A percentile compares a stretch with the other conserved stretches of the same genome.
These are phyloP conservation scores for Dryomyza anilis DNA, from an alignment of 2,888 invertebrate species.

Conservation along the genomic window DNA sequence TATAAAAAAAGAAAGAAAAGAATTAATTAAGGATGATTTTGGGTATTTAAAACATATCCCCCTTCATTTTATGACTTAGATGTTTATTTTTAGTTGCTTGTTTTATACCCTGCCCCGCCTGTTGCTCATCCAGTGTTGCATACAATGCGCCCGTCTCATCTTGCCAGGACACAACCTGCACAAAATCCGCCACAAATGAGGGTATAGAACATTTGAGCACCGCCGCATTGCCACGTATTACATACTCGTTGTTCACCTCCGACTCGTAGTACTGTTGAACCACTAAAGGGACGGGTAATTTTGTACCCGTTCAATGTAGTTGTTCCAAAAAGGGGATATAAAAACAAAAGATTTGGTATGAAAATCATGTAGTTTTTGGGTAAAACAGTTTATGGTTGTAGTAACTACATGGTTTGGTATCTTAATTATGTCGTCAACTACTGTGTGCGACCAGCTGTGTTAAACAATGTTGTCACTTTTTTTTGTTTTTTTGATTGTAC, in stretches of 20 bases:
- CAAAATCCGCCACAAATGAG: constrained; percentile 76
- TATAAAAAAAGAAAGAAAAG: no score
- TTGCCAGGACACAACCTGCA: constrained; percentile 73
- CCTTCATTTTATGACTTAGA: no score
- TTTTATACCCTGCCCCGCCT: constrained; percentile 45
- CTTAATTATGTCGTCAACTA: not conserved
- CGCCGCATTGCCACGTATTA: constrained; percentile 75
- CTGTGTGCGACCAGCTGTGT: no score
- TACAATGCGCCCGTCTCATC: constrained; percentile 64
- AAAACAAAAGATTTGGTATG: no score
- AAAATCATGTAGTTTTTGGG: no score
- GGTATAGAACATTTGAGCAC: constrained; percentile 77
- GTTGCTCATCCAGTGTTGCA: constrained; percentile 54
- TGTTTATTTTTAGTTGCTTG: no score
- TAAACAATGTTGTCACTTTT: constrained; percentile 17
- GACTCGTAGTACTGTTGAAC: constrained; percentile 75
- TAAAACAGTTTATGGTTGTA: not conserved
- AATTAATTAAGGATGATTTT: not conserved
- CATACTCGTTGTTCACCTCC: constrained; percentile 76
- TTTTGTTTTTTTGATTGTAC: not conserved
- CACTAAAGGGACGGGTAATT: constrained; percentile 61
- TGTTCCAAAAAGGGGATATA: no score
- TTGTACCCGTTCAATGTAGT: constrained; percentile 8
- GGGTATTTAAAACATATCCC: no score
- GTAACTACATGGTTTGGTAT: not conserved